phyloP scores from a whole-genome alignment of 53 echinoderm and acorn worm species.

The Zoroaster sp. region DNA sequence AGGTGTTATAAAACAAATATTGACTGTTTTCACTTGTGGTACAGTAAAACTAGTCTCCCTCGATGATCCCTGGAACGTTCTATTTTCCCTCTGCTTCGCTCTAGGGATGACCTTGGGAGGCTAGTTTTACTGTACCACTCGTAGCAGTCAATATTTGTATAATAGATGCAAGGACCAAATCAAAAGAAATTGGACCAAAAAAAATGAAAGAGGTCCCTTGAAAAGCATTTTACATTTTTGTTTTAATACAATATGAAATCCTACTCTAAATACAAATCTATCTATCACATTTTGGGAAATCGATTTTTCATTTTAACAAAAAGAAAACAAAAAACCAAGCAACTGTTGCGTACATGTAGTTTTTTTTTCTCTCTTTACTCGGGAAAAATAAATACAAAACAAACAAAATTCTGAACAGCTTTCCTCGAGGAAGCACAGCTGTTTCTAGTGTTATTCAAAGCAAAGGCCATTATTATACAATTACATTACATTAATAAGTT shows the following conservation, averaged over 20 bases:
- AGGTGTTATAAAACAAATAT: too few species aligned
- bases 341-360: not conserved
- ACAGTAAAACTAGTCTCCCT: too few species aligned
- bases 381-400: not conserved
- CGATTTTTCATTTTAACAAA: too few species aligned
- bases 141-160: too few species aligned
- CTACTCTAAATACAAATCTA: not conserved
- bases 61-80: too few species aligned
- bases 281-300: not conserved
- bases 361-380: not conserved
- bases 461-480: conserved; percentile 31
- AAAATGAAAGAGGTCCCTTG: not conserved
- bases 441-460: not conserved
- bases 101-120: too few species aligned
- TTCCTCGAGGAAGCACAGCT: not conserved
- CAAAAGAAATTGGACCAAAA: not conserved
- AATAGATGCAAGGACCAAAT: not conserved
- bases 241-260: not conserved
- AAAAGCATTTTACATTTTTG: not conserved
- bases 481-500: not conserved
- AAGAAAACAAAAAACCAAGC: too few species aligned
- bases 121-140: too few species aligned
- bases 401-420: not conserved
- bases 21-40: too few species aligned
- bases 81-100: too few species aligned